Conservation (phyloP, 1,140 invertebrate species). For the Gonioctena quinquepunctata region DNA sequence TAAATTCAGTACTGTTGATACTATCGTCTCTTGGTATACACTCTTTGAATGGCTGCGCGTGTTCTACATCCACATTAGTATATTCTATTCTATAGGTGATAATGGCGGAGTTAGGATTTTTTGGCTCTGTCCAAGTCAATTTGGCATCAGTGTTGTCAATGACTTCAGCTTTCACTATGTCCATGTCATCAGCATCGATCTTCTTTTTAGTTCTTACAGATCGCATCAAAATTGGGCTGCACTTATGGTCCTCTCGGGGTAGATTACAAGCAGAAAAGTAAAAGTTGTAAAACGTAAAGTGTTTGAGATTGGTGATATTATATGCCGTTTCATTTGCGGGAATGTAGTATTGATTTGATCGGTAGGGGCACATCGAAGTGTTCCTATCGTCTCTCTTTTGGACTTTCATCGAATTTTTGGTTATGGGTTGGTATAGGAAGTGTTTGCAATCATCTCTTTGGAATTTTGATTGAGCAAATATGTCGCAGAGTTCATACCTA, state of each 20-base stretch:
- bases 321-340: not conserved
- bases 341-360: not conserved
- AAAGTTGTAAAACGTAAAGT: constrained; percentile 59
- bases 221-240: constrained; percentile 44
- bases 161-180: constrained; percentile 36
- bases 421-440: constrained; percentile 19
- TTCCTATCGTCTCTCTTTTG: constrained; percentile 1
- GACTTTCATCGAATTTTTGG: not conserved
- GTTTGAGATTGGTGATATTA: constrained; percentile 52
- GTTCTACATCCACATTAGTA: constrained; percentile 44
- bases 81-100: constrained; percentile 66
- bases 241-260: constrained; percentile 36
- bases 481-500: constrained; percentile 23
- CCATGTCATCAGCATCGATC: constrained; percentile 52
- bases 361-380: not conserved
- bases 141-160: constrained; percentile 51
- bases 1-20: constrained; percentile 27
- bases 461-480: constrained; percentile 20
- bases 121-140: constrained; percentile 65
- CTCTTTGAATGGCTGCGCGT: constrained; percentile 12
- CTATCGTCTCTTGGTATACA: constrained; percentile 24
- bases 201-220: constrained; percentile 51
- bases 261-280: constrained; percentile 59
- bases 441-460: constrained; percentile 29
- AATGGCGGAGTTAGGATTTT: constrained; percentile 66